These are phyloP conservation scores for Montipora capricornis DNA, from an alignment of 64 coral and sea anemone genomes.

Conservation along the genomic window DNA sequence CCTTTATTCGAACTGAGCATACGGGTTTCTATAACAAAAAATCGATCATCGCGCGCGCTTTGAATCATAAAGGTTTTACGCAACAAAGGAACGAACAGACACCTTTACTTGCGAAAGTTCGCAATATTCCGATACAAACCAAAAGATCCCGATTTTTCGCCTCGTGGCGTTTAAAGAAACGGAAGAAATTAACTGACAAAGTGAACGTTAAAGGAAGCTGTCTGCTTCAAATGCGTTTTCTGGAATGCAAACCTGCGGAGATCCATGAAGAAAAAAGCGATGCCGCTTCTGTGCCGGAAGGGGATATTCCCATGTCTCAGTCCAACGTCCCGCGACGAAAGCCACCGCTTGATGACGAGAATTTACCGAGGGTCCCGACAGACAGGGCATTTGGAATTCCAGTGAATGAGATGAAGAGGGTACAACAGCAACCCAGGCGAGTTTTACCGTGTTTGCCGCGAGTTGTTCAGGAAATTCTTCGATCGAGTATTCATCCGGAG, in stretches of 20 bases:
- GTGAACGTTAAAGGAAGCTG: background rate
- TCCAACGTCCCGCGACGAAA: background rate
- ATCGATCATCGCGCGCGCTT: background rate
- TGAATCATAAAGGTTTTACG: conserved; percentile 14
- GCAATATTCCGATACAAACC: background rate
- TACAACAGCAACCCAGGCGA: background rate
- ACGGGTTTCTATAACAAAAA: no score
- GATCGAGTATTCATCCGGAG: background rate
- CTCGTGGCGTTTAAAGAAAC: background rate
- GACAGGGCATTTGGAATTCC: background rate
- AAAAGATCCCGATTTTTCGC: background rate
- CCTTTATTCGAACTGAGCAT: no score
- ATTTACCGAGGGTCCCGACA: background rate
- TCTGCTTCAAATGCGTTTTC: background rate
- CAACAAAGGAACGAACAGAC: conserved; percentile 2
- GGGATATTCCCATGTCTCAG: background rate
- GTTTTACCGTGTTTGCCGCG: background rate
- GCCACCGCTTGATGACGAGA: background rate
- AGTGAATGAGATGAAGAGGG: background rate
- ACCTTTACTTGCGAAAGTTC: background rate
- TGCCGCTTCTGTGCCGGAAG: background rate
- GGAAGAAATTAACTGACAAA: background rate
- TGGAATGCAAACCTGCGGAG: background rate
- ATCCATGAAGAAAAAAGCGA: background rate
- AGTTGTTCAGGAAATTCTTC: background rate